phyloP scores from a whole-genome alignment of 1,140 invertebrate species.

The Drosophila elegans region DNA sequence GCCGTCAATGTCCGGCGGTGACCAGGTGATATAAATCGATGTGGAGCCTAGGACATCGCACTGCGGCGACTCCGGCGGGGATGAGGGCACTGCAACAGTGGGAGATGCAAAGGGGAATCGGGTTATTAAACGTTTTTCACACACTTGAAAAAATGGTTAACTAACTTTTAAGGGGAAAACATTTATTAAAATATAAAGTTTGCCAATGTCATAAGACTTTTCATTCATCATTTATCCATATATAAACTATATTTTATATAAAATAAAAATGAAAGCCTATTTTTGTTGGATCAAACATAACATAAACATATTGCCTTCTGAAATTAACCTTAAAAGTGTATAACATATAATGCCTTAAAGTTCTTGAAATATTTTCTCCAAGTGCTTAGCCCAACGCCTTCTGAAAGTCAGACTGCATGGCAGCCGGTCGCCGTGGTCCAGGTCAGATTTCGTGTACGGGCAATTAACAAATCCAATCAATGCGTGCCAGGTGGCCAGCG shows the following conservation, averaged over 20 bases:
- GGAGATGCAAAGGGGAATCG: slow-evolving; percentile 6
- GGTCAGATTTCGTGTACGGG: slow-evolving; percentile 65
- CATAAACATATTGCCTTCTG: too few relatives aligned
- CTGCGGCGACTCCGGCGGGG: slow-evolving; percentile 91
- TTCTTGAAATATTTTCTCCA: background rate
- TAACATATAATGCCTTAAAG: too few relatives aligned
- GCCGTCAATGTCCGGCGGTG: slow-evolving; percentile 91
- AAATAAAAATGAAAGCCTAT: background rate
- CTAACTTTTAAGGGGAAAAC: background rate
- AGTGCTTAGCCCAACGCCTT: background rate
- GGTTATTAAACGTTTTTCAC: slow-evolving; percentile 68
- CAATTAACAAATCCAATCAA: slow-evolving; percentile 83
- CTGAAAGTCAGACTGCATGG: slow-evolving; percentile 11
- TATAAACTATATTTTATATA: background rate
- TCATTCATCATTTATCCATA: too few relatives aligned
- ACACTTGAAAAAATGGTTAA: slow-evolving; percentile 5
- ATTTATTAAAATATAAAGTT: too few relatives aligned
- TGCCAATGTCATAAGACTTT: too few relatives aligned
- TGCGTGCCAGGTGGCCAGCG: slow-evolving; percentile 39
- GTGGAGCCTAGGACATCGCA: slow-evolving; percentile 92
- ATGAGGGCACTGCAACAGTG: slow-evolving; percentile 88
- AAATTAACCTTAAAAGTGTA: too few relatives aligned
- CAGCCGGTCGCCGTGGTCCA: slow-evolving; percentile 14
- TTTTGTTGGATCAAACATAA: background rate
- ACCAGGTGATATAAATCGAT: slow-evolving; percentile 94